These are phyloP conservation scores for Premnoplex brunnescens DNA, from an alignment of 2,797 vertebrate species.

Conservation along the genomic window DNA sequence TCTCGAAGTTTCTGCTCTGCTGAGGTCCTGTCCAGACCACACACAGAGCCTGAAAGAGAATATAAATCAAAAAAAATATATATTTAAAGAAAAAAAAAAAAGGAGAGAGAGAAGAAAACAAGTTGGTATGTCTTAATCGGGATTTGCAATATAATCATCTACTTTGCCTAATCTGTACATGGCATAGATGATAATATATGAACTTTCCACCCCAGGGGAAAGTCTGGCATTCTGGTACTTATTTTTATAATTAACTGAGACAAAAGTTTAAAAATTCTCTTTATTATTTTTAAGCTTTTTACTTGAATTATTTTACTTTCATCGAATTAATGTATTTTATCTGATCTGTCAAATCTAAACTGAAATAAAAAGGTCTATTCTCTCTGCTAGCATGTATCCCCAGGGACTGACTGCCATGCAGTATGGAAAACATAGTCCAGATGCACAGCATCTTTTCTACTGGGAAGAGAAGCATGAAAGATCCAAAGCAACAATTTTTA, in stretches of 20 bases:
- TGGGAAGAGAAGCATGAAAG: slow-evolving; percentile 13
- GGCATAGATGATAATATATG: not conserved
- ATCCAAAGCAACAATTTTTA: slow-evolving; percentile 20
- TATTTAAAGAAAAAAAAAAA: no score
- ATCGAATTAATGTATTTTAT: slow-evolving; percentile 10
- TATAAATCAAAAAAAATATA: slow-evolving; percentile 36
- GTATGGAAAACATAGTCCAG: slow-evolving; percentile 60
- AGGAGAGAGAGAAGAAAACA: slow-evolving; percentile 37
- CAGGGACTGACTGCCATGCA: slow-evolving; percentile 15
- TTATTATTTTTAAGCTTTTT: not conserved
- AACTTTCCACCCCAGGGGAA: not conserved
- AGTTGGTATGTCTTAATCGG: slow-evolving; percentile 54
- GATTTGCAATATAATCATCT: slow-evolving; percentile 3
- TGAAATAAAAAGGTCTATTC: slow-evolving; percentile 47
- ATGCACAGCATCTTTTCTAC: slow-evolving; percentile 54
- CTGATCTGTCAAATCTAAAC: slow-evolving; percentile 14
- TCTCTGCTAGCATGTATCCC: slow-evolving; percentile 10
- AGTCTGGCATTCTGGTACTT: not conserved
- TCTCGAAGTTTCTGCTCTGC: slow-evolving; percentile 65
- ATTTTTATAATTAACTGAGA: not conserved
- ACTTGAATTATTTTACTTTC: slow-evolving; percentile 8
- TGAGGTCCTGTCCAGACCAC: slow-evolving; percentile 76
- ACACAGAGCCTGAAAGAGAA: slow-evolving; percentile 67
- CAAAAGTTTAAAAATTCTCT: not conserved
- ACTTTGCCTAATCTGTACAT: not conserved